Percentiles rank a stretch among this genome's conserved stretches.
Evolutionary conservation across 2,113 vertebrate species (phyloP).

Genomic region (Athene noctua): DNA sequence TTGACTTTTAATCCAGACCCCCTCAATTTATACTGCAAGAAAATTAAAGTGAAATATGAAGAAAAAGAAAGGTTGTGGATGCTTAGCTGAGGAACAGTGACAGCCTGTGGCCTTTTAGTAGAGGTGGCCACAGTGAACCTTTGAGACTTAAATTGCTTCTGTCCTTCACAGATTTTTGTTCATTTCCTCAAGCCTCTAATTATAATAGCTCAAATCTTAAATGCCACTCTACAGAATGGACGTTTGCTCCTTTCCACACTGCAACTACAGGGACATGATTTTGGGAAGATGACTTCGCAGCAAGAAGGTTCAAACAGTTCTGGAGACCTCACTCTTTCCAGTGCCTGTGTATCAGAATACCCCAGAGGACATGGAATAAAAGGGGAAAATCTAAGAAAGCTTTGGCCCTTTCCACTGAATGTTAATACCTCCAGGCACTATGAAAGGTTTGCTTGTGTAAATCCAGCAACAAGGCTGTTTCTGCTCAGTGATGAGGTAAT

Average conservation of each 20-base stretch:
- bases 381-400: neutral
- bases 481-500: constrained; percentile 2
- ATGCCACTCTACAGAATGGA: neutral
- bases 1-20: neutral
- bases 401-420: neutral
- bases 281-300: neutral
- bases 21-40: neutral
- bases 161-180: neutral
- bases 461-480: neutral
- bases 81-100: neutral
- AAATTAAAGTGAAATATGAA: neutral
- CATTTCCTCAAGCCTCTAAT: neutral
- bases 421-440: neutral
- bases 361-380: neutral
- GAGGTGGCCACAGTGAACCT: neutral
- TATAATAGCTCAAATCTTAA: neutral
- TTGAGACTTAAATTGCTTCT: neutral
- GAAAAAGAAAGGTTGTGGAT: neutral
- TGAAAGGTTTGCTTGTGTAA: neutral
- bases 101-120: neutral
- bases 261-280: neutral
- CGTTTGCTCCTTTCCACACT: neutral
- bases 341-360: neutral
- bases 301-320: fast-evolving
- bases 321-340: neutral